These are phyloP conservation scores for Psittacula cyanocephala DNA, from an alignment of 2,113 vertebrate genomes.

Conservation along the genomic window DNA sequence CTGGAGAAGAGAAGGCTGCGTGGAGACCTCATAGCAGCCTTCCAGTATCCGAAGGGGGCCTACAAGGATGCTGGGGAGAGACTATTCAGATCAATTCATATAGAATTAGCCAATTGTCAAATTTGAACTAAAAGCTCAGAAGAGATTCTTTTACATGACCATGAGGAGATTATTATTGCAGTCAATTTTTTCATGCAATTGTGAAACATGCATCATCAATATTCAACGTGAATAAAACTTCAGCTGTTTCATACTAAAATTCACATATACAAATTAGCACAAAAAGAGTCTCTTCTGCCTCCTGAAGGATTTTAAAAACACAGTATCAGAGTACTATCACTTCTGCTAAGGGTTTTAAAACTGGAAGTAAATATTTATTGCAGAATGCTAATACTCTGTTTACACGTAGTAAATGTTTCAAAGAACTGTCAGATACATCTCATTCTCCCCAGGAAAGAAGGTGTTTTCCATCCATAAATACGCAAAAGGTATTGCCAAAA, in stretches of 20 bases:
- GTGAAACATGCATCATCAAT: slow-evolving; percentile 32
- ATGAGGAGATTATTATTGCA: neutral
- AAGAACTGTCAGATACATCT: neutral
- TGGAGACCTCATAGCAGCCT: no score
- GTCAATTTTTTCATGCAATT: neutral
- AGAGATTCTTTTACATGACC: neutral
- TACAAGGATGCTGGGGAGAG: no score
- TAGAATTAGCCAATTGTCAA: neutral
- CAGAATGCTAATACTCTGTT: neutral
- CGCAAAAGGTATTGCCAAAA: neutral
- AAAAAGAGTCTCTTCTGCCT: neutral
- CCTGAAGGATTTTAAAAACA: neutral
- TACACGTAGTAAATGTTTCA: neutral
- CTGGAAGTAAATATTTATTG: slow-evolving; percentile 18
- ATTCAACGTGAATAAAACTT: slow-evolving; percentile 40
- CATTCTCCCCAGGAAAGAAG: neutral
- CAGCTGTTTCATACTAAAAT: slow-evolving; percentile 21
- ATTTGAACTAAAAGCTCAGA: neutral
- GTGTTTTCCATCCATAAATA: neutral
- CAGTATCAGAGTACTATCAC: neutral
- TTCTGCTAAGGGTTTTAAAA: neutral
- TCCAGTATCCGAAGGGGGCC: no score
- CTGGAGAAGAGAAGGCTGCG: no score
- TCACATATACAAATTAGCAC: slow-evolving; percentile 13
- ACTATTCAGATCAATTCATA: neutral